A percentile compares a stretch with the other conserved stretches of the same genome.
Evolutionary conservation across 2,888 invertebrate species (phyloP).

Genomic region (Furcula furcula): DNA sequence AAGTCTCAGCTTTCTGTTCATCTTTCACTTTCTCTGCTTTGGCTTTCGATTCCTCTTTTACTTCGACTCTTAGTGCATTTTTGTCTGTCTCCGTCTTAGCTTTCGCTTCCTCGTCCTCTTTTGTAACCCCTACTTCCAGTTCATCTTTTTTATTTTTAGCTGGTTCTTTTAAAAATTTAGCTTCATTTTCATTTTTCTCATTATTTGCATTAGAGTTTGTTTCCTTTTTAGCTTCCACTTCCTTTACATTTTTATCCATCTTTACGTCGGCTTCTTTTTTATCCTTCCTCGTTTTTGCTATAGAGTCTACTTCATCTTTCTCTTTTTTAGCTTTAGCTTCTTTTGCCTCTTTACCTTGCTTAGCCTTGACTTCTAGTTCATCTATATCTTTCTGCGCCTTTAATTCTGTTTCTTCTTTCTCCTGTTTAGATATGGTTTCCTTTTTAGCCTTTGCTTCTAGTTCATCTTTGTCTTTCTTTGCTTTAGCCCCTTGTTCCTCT

Average conservation of each 20-base stretch:
- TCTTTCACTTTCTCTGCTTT: not conserved
- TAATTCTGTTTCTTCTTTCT: conserved; percentile 2
- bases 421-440: not conserved
- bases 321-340: not conserved
- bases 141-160: conserved; percentile 9
- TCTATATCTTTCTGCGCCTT: conserved; percentile 10
- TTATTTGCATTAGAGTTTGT: not conserved
- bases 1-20: not conserved
- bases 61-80: no score
- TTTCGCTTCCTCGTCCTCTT: conserved; percentile 9
- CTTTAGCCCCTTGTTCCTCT: conserved; percentile 7
- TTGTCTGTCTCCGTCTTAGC: not conserved
- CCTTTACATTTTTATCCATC: conserved; percentile 1
- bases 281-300: not conserved
- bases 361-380: conserved; percentile 4
- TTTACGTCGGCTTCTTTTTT: conserved; percentile 4
- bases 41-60: not conserved
- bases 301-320: not conserved
- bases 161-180: conserved; percentile 5
- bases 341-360: conserved; percentile 5
- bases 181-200: conserved; percentile 2
- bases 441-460: not conserved
- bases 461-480: conserved; percentile 7
- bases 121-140: not conserved
- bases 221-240: not conserved